These are phyloP conservation scores for Dromiciops gliroides DNA, from an alignment of 2,113 vertebrate species.

Conservation along the genomic window DNA sequence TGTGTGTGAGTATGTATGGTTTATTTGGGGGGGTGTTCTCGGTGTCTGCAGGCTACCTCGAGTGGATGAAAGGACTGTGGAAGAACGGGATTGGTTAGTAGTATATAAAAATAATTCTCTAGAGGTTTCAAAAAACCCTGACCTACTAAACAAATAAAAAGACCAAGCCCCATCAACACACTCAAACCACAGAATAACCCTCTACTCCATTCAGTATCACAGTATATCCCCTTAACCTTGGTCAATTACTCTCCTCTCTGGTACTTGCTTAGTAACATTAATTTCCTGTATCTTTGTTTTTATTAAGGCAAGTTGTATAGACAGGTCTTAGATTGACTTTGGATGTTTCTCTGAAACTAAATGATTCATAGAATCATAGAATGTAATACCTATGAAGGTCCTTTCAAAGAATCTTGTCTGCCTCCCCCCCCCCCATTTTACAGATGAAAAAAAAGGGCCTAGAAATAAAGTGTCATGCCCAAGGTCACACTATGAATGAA, in stretches of 20 bases:
- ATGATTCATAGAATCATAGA: neutral
- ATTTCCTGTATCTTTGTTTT: neutral
- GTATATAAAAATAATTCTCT: conserved; percentile 13
- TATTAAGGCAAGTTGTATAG: neutral
- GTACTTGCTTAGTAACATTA: too few species aligned
- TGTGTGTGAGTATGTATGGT: neutral
- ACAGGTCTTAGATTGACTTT: conserved; percentile 13
- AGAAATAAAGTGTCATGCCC: conserved; percentile 4
- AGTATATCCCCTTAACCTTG: neutral
- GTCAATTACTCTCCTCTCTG: neutral
- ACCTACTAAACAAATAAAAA: conserved; percentile 1
- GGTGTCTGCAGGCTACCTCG: conserved; percentile 28
- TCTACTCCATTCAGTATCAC: neutral
- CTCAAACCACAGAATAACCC: neutral
- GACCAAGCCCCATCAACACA: conserved; percentile 27
- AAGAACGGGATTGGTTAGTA: conserved; percentile 12
- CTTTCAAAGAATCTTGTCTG: neutral
- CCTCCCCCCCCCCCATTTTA: neutral
- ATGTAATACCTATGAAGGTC: neutral
- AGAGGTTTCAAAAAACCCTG: conserved; percentile 44
- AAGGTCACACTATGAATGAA: conserved; percentile 45
- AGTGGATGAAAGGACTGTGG: conserved; percentile 34
- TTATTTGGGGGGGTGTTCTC: neutral
- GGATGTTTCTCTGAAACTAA: neutral
- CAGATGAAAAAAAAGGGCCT: neutral